Conservation (phyloP, 2,888 invertebrate genomes). For the Stratiomys singularior region DNA sequence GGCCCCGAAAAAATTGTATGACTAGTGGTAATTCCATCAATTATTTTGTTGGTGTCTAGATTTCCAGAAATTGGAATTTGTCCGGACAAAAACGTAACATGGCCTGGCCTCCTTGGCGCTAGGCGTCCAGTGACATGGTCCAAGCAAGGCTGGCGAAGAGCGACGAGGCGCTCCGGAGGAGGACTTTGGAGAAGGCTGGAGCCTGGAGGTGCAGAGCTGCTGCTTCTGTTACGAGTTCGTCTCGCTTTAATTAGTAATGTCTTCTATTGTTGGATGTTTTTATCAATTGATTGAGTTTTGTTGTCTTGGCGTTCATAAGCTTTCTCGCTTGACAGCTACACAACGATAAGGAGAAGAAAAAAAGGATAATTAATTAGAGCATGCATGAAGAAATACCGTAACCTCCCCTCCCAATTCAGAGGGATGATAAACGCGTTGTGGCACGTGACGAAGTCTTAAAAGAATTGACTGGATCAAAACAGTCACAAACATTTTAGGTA, state of each 20-base stretch:
- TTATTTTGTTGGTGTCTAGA: slow-evolving; percentile 20
- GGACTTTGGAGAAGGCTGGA: neutral
- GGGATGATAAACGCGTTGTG: too few species aligned
- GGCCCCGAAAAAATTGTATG: slow-evolving; percentile 9
- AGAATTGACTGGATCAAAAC: too few species aligned
- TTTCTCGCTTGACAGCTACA: neutral
- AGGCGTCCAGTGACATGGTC: neutral
- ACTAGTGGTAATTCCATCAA: slow-evolving; percentile 24
- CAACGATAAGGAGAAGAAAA: too few species aligned
- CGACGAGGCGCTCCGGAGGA: neutral
- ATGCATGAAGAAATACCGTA: too few species aligned
- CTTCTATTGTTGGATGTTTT: slow-evolving; percentile 23
- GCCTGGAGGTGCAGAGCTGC: neutral
- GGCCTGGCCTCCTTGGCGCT: neutral
- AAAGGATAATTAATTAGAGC: too few species aligned
- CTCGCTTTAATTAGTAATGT: neutral
- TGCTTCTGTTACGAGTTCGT: neutral
- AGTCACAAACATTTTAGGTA: too few species aligned
- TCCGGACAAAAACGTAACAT: neutral
- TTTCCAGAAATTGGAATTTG: neutral
- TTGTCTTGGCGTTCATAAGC: neutral
- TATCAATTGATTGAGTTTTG: slow-evolving; percentile 21
- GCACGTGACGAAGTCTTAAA: too few species aligned
- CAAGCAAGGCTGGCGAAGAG: neutral
- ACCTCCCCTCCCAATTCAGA: too few species aligned